Evolutionary conservation across 2,888 invertebrate species (phyloP).

Genomic region (Andrena minutula): DNA sequence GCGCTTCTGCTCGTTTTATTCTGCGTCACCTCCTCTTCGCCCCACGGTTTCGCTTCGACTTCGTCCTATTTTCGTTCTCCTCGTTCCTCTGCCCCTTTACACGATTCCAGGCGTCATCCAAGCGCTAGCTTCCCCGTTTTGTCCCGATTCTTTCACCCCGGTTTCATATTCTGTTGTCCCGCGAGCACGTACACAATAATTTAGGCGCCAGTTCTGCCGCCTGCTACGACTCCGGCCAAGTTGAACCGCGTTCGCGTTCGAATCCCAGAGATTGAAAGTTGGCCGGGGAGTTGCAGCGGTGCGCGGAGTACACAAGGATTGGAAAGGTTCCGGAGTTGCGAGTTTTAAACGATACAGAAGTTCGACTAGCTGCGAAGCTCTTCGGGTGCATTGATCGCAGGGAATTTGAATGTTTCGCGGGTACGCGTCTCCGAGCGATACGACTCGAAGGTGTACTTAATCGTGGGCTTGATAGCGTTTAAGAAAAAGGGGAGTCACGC

Average conservation of each 20-base stretch:
- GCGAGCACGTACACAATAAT: not conserved
- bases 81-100: not conserved
- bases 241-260: not conserved
- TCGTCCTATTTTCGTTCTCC: constrained; percentile 27
- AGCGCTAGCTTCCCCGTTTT: not conserved
- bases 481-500: constrained; percentile 32
- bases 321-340: not conserved
- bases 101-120: not conserved
- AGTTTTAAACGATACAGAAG: no score
- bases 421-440: no score
- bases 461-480: no score
- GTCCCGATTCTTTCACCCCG: not conserved
- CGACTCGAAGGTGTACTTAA: no score
- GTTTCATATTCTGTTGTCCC: not conserved
- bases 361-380: no score
- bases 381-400: no score
- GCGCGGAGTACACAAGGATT: not conserved
- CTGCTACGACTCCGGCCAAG: not conserved
- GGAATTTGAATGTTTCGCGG: no score
- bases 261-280: not conserved
- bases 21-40: not conserved
- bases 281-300: not conserved
- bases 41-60: constrained; percentile 25
- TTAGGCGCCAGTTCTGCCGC: not conserved
- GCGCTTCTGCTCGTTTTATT: constrained; percentile 22